Evolutionary conservation across 2,797 vertebrate genomes (phyloP).

Genomic region (Microctenopoma stevenorrisi): DNA sequence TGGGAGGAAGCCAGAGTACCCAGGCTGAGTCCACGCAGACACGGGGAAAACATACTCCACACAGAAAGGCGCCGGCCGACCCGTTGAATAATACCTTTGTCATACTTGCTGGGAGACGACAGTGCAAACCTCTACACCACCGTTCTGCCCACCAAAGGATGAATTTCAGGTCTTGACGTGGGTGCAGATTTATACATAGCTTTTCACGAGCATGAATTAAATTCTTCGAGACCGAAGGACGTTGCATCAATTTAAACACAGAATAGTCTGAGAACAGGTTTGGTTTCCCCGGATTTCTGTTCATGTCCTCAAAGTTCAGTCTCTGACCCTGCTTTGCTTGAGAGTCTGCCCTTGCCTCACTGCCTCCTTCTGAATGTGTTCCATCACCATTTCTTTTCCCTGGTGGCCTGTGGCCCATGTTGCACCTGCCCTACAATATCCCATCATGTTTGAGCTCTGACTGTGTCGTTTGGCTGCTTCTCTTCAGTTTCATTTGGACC

Average conservation of each 20-base stretch:
- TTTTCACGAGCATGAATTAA: conserved; percentile 4
- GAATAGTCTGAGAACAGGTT: conserved; percentile 6
- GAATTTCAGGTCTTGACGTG: neutral
- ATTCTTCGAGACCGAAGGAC: conserved; percentile 3
- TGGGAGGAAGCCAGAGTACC: too few relatives aligned
- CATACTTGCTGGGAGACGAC: too few relatives aligned
- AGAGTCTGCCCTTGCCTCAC: conserved; percentile 22
- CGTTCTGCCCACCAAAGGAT: neutral
- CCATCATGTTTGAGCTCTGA: conserved; percentile 41
- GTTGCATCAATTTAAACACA: neutral
- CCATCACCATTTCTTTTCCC: conserved; percentile 41
- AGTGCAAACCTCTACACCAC: too few relatives aligned
- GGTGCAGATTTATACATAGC: conserved; percentile 11
- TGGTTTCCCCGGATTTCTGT: conserved; percentile 5
- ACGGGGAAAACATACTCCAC: too few relatives aligned
- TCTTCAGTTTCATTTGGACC: conserved; percentile 43
- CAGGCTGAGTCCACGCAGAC: too few relatives aligned
- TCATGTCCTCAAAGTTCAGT: conserved; percentile 31
- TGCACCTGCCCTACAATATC: conserved; percentile 52
- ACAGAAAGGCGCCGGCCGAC: too few relatives aligned
- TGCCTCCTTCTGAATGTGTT: conserved; percentile 40
- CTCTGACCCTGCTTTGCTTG: conserved; percentile 32
- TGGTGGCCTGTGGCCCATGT: conserved; percentile 34
- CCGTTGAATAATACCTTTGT: too few relatives aligned
- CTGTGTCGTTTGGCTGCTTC: conserved; percentile 35